A percentile compares a stretch with the other conserved stretches of the same genome.
Evolutionary conservation across 2,888 invertebrate species (phyloP).

Genomic region (Osmoderma eremita): DNA sequence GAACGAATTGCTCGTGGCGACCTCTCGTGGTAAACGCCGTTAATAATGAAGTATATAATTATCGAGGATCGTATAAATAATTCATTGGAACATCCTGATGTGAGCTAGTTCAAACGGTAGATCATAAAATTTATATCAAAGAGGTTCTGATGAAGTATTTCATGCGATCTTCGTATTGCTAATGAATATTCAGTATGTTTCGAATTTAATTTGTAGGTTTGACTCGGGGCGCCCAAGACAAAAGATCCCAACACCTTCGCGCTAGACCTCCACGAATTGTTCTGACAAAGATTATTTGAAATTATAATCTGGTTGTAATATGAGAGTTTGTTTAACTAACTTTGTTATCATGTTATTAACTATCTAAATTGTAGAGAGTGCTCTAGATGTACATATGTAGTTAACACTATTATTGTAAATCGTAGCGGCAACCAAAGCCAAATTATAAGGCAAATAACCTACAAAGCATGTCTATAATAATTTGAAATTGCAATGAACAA

Average conservation of each 20-base stretch:
- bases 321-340: slow-evolving; percentile 1
- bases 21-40: neutral
- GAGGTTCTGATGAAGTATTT: neutral
- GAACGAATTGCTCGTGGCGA: neutral
- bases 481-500: too few species aligned
- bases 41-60: too few species aligned
- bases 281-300: slow-evolving; percentile 16
- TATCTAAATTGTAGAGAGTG: neutral
- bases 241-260: slow-evolving; percentile 25
- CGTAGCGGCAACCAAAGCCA: too few species aligned
- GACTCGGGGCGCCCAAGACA: slow-evolving; percentile 22
- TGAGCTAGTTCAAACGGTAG: neutral
- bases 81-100: neutral
- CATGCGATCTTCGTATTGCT: neutral
- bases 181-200: slow-evolving; percentile 13
- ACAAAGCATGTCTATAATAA: too few species aligned
- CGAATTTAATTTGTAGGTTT: slow-evolving; percentile 14
- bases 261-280: slow-evolving; percentile 19
- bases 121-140: neutral
- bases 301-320: slow-evolving; percentile 10
- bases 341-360: neutral
- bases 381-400: neutral
- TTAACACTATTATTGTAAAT: neutral
- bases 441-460: too few species aligned
- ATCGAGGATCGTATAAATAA: too few species aligned